Evolutionary conservation across 2,113 vertebrate genomes (phyloP).

Genomic region (Himantopus leucocephalus): DNA sequence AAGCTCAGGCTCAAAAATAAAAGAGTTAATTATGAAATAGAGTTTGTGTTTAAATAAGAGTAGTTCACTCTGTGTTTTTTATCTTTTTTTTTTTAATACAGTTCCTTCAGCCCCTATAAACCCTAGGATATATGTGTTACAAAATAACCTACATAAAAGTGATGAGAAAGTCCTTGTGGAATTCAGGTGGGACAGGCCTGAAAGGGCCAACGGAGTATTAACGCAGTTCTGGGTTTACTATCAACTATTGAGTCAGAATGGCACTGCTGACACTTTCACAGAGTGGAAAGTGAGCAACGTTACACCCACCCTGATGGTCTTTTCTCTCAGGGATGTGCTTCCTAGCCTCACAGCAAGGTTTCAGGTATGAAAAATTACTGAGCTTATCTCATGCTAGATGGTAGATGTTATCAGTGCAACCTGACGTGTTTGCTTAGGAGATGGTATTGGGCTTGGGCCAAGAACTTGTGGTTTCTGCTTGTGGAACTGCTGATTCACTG

Average conservation of each 20-base stretch:
- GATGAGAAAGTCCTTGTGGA: slow-evolving; percentile 48
- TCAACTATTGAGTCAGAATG: slow-evolving; percentile 39
- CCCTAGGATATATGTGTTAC: slow-evolving; percentile 65
- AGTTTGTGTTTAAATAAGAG: neutral
- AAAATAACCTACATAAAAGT: neutral
- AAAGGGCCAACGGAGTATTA: slow-evolving; percentile 63
- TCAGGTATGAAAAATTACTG: slow-evolving; percentile 68
- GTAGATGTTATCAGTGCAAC: neutral
- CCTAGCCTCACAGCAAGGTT: slow-evolving; percentile 54
- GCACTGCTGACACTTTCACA: neutral
- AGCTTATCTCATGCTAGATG: neutral
- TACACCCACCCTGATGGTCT: neutral
- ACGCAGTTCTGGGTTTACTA: slow-evolving; percentile 66
- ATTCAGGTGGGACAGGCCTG: slow-evolving; percentile 74
- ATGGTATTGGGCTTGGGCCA: neutral
- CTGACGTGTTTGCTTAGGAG: neutral
- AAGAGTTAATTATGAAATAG: neutral
- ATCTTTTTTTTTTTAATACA: neutral
- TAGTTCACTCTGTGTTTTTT: neutral
- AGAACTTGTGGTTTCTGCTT: neutral
- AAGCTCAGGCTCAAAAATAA: neutral
- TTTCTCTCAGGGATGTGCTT: slow-evolving; percentile 49
- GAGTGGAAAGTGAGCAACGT: slow-evolving; percentile 33
- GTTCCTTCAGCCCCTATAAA: slow-evolving; percentile 72
- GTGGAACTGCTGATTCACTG: neutral